Conservation (phyloP, 2,113 vertebrate species). For the Onychostoma macrolepis region DNA sequence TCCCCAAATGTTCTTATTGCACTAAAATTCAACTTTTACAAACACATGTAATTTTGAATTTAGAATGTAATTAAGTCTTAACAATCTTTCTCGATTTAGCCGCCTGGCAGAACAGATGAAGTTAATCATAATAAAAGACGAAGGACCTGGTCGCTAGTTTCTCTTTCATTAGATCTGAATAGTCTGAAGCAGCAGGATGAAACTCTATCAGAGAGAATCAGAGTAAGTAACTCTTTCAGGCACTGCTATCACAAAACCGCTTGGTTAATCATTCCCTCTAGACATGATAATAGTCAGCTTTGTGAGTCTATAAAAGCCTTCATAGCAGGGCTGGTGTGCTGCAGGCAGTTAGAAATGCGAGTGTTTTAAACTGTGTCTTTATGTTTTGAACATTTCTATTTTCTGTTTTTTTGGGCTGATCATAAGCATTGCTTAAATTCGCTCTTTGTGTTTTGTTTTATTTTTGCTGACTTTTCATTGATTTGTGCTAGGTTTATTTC, state of each 20-base stretch:
- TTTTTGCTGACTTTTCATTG: neutral
- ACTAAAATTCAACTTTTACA: neutral
- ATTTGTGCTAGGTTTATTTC: neutral
- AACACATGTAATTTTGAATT: neutral
- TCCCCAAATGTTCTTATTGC: neutral
- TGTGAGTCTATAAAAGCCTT: constrained; percentile 26
- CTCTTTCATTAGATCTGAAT: neutral
- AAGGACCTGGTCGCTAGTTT: neutral
- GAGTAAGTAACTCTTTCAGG: neutral
- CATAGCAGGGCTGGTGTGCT: neutral
- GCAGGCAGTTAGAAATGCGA: neutral
- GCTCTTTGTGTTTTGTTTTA: neutral
- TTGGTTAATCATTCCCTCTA: constrained; percentile 20
- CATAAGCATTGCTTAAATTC: neutral
- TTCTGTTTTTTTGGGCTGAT: neutral
- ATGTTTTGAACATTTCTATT: neutral
- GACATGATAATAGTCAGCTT: constrained; percentile 11
- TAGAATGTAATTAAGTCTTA: neutral
- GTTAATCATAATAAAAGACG: neutral
- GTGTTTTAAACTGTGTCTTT: neutral
- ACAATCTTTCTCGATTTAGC: neutral
- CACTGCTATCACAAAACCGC: neutral
- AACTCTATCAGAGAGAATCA: neutral
- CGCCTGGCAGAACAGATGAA: neutral
- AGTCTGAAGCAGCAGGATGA: neutral